Conservation (phyloP, 2,113 vertebrate species). For the Atrichornis clamosus region DNA sequence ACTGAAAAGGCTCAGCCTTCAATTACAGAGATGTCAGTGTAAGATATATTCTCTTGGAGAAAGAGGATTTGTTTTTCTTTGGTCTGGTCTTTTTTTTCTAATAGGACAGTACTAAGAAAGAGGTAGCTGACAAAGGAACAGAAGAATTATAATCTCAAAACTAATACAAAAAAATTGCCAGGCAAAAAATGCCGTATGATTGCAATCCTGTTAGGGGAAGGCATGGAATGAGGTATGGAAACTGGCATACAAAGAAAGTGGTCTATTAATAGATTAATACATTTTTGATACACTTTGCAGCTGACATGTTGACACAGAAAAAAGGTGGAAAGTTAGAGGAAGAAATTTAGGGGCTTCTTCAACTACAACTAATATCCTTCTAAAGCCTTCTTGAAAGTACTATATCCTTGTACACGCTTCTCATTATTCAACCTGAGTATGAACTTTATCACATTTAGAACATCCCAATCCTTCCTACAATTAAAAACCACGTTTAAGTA, state of each 20-base stretch:
- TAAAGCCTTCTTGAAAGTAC: neutral
- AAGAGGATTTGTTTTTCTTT: neutral
- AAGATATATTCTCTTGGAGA: neutral
- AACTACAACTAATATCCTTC: neutral
- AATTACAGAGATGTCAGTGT: neutral
- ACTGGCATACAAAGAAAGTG: neutral
- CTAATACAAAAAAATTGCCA: neutral
- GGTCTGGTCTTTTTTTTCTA: neutral
- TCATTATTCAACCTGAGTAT: neutral
- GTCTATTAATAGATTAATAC: neutral
- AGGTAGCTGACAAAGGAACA: neutral
- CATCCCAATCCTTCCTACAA: neutral
- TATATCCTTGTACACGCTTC: neutral
- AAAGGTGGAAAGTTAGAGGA: neutral
- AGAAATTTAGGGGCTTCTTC: neutral
- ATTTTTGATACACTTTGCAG: neutral
- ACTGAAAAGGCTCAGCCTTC: neutral
- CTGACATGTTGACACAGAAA: neutral
- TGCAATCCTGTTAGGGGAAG: neutral
- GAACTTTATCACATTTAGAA: neutral
- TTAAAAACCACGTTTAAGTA: neutral
- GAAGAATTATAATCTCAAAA: neutral
- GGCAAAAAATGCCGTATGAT: neutral
- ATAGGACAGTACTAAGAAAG: neutral
- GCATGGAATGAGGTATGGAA: neutral